A percentile compares a stretch with the other conserved stretches of the same genome.
phyloP scores from a whole-genome alignment of 2,797 vertebrate genomes.

The Lagodon rhomboides region DNA sequence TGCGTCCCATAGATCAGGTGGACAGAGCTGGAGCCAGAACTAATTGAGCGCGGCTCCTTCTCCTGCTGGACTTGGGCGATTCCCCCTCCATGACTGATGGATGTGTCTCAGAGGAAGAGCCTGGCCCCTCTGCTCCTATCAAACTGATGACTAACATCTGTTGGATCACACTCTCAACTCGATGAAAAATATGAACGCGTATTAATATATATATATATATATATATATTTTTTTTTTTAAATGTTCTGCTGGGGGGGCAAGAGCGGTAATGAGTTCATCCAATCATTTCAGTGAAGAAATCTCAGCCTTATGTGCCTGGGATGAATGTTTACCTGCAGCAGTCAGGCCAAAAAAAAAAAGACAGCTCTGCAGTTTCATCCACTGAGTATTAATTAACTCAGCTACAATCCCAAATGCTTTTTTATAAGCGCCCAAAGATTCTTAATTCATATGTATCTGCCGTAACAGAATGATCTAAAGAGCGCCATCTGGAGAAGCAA shows the following conservation, averaged over 20 bases:
- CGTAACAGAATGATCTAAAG: background rate
- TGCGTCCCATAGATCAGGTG: constrained; percentile 58
- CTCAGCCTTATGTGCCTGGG: background rate
- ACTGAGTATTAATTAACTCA: constrained; percentile 6
- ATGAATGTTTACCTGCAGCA: constrained; percentile 16
- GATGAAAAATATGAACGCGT: background rate
- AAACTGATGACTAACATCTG: constrained; percentile 17
- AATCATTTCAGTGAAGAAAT: constrained; percentile 9
- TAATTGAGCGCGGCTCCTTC: constrained; percentile 53
- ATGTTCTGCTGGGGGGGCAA: background rate
- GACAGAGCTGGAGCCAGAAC: constrained; percentile 51
- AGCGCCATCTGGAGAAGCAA: no score
- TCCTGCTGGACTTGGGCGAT: constrained; percentile 42
- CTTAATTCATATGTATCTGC: background rate
- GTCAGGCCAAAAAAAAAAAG: background rate
- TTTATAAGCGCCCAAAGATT: background rate
- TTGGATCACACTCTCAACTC: background rate
- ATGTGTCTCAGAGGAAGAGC: constrained; percentile 46
- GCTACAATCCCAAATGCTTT: constrained; percentile 4
- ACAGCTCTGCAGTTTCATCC: constrained; percentile 13
- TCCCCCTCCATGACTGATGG: constrained; percentile 50
- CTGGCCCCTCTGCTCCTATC: constrained; percentile 11
- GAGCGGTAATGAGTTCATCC: background rate
- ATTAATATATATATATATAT: background rate
- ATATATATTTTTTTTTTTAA: background rate